Base-by-base conservation (phyloP, 2,113 vertebrate genomes). In the Callionymus lyra region DNA sequence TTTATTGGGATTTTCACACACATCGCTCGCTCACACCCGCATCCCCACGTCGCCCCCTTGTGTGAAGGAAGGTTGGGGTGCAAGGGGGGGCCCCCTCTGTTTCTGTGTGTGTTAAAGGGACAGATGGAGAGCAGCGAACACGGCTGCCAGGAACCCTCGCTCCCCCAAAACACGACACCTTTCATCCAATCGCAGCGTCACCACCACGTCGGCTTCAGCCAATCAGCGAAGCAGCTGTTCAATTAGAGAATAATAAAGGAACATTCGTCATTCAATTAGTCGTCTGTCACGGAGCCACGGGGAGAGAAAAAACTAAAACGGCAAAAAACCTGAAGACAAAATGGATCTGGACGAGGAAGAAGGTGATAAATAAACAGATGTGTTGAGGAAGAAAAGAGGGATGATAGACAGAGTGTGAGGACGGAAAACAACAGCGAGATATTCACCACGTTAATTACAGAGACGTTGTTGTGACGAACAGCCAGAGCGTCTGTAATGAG, bases 251-350 rank as follows among this genome's bases (percentile, higher is more conserved):
- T 89, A 92, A 92, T 96, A 91, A 94, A 94, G 87, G 90, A 83
- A 94, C 93, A 98, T 98, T 92, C 91, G 94, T 98, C 95, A 98
- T 97, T 96, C 91, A 97, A 97, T 97, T 97, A 99, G 86, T 91
- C 91, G 92, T 89, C 91, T 98, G 94, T 94, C 93, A 93, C 68
- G 72, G 67, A 80, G 85, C 84, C 87, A 92, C 87, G 16, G 9
- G 16, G 11, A 13, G n/a, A 31, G 32, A 41, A 79, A 14, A 13
- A 72, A n/a, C n/a, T n/a, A 60, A 83, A 70, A 35, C 16, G 36
- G 12, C 13, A 71, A 57, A 82, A 68, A 79, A 31, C 10, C 10
- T 17, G 79, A 83, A 87, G 80, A 70, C 10, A 41, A 41, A 10
- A 17, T 27, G 21, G 21, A 27, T 27, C 21, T 27, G 21, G 4